Conservation (phyloP, 2,113 vertebrate species). For the Desmodus rotundus region DNA sequence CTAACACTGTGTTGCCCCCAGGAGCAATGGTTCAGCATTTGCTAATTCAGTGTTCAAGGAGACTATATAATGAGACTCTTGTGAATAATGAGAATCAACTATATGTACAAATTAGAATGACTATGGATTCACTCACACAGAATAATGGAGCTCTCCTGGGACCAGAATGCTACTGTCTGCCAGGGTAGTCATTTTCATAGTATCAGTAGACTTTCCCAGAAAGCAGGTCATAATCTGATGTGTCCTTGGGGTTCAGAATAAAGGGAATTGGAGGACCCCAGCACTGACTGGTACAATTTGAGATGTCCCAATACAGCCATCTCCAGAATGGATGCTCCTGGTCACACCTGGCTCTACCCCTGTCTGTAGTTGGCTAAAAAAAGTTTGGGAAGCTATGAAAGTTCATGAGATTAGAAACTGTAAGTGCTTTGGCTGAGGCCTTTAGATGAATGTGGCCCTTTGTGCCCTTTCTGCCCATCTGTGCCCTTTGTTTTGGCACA, state of each 20-base stretch:
- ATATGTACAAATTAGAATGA: not conserved
- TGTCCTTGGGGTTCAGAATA: not conserved
- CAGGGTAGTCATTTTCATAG: not conserved
- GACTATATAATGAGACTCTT: not conserved
- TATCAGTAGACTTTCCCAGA: not conserved
- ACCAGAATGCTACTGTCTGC: not conserved
- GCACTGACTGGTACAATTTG: not conserved
- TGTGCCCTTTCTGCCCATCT: accelerated
- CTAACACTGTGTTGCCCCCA: not conserved
- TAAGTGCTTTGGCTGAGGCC: not conserved
- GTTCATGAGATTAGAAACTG: not conserved
- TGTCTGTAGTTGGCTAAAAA: not conserved
- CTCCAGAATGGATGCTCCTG: not conserved
- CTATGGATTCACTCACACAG: not conserved
- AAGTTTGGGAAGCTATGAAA: not conserved
- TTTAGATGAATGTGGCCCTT: not conserved
- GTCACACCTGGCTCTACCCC: not conserved
- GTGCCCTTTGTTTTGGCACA: not conserved
- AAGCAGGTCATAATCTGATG: not conserved
- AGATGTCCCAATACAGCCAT: not conserved
- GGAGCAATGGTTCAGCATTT: not conserved
- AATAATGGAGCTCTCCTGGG: not conserved
- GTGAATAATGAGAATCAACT: not conserved
- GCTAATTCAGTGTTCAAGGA: not conserved
- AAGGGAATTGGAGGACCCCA: not conserved